Evolutionary conservation across 2,797 vertebrate genomes (phyloP).

Genomic region (Pantherophis alleghaniensis): DNA sequence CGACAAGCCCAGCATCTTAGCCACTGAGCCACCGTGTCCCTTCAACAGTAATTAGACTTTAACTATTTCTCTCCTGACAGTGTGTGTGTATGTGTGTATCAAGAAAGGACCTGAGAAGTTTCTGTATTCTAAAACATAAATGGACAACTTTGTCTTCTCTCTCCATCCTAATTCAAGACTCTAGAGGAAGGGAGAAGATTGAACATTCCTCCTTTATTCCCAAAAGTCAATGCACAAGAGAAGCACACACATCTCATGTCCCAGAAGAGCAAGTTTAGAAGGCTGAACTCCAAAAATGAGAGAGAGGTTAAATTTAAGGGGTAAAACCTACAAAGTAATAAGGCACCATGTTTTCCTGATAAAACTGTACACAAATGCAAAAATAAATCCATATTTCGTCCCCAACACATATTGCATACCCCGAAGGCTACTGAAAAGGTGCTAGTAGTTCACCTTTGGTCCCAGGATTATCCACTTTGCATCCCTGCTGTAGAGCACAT

Average conservation of each 20-base stretch:
- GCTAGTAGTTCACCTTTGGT: neutral
- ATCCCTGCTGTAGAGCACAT: neutral
- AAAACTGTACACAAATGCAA: neutral
- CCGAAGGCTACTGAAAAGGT: neutral
- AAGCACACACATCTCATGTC: neutral
- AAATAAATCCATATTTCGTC: neutral
- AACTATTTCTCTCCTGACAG: neutral
- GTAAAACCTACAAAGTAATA: neutral
- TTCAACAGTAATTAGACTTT: neutral
- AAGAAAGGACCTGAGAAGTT: neutral
- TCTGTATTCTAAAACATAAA: neutral
- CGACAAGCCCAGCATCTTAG: too few relatives aligned
- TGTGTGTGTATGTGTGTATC: neutral
- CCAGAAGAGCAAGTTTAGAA: neutral
- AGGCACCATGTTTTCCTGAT: neutral
- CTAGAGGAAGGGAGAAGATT: neutral
- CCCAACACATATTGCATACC: neutral
- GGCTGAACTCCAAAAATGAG: neutral
- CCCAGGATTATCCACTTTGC: neutral
- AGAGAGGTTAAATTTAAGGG: neutral
- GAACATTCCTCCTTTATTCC: neutral
- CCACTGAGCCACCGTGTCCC: too few relatives aligned
- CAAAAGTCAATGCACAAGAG: neutral
- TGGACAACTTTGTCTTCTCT: neutral
- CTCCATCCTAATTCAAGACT: neutral